A percentile compares a stretch with the other conserved stretches of the same genome.
Evolutionary conservation across 2,797 vertebrate genomes (phyloP).

Genomic region (Coracias cyanogaster): DNA sequence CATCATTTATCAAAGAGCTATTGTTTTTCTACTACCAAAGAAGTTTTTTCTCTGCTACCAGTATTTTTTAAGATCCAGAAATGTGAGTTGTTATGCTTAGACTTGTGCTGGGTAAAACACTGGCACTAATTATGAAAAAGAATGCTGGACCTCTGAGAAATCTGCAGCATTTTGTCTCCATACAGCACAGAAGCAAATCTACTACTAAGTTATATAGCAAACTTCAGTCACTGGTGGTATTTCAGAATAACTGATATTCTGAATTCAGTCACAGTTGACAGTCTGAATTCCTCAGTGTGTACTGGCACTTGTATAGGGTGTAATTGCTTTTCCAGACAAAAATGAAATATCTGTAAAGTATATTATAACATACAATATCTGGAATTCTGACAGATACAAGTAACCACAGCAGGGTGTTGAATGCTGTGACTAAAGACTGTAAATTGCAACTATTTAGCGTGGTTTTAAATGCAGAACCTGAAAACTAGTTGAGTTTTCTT

Average conservation of each 20-base stretch:
- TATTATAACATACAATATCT: background rate
- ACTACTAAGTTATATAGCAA: background rate
- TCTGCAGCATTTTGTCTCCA: background rate
- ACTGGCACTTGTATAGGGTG: background rate
- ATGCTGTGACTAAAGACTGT: background rate
- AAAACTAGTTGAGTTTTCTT: background rate
- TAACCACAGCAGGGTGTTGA: background rate
- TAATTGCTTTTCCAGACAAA: background rate
- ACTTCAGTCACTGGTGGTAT: background rate
- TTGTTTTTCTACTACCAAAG: background rate
- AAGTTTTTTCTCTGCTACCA: background rate
- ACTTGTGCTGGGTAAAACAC: background rate
- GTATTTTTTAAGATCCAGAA: background rate
- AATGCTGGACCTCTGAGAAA: background rate
- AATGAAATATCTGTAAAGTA: background rate
- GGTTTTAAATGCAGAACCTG: background rate
- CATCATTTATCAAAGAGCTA: background rate
- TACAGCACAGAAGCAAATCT: background rate
- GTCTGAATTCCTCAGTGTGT: background rate
- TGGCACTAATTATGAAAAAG: background rate
- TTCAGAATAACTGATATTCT: background rate
- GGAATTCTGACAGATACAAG: background rate
- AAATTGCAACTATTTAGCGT: background rate
- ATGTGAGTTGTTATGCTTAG: background rate
- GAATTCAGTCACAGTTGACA: background rate